Evolutionary conservation across 2,888 invertebrate genomes (phyloP).

Genomic region (Eupithecia pulchellata): DNA sequence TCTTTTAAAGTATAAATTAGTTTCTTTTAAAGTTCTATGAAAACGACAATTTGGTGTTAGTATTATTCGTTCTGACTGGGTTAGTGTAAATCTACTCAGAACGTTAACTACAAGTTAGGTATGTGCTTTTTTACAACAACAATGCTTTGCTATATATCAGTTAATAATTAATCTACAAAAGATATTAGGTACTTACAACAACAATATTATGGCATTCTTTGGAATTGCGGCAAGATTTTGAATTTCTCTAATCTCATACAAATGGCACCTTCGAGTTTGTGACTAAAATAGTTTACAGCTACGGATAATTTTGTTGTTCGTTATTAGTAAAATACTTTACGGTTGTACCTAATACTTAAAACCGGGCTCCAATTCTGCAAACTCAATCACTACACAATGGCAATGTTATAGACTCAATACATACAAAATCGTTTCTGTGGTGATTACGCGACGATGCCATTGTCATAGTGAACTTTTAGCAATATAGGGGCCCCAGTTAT

Average conservation of each 20-base stretch:
- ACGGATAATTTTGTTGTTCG: background rate
- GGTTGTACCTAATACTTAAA: background rate
- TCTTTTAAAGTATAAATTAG: background rate
- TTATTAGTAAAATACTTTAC: background rate
- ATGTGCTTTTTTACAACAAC: background rate
- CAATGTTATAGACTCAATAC: background rate
- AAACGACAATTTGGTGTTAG: background rate
- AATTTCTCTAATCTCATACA: slow-evolving; percentile 17
- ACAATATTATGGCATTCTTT: slow-evolving; percentile 21
- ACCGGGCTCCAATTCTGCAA: background rate
- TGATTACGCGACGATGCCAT: background rate
- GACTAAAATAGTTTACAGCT: background rate
- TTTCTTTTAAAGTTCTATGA: background rate
- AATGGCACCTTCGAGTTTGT: slow-evolving; percentile 12
- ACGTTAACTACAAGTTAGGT: background rate
- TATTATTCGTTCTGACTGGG: background rate
- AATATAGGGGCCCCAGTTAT: background rate
- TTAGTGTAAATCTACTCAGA: background rate
- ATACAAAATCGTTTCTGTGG: background rate
- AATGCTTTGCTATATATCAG: background rate
- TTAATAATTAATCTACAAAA: background rate
- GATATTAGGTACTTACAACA: no score
- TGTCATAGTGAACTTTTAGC: background rate
- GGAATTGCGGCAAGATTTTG: slow-evolving; percentile 37
- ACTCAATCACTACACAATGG: background rate